A percentile compares a stretch with the other conserved stretches of the same genome.
Conservation (phyloP, 1,140 invertebrate genomes). For the Ganaspis sp. region DNA sequence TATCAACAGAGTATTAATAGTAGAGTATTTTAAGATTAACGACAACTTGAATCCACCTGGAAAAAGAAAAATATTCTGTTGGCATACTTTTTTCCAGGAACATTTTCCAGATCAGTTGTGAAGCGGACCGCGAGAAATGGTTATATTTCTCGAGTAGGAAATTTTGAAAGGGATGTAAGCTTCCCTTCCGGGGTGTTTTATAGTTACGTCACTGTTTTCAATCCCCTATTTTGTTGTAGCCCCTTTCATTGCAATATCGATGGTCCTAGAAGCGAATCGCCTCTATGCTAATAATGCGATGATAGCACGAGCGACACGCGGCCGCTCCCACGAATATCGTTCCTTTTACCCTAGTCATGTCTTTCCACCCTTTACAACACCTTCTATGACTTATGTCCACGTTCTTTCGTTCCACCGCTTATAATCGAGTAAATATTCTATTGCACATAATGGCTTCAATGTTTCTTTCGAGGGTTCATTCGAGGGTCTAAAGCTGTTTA, state of each 20-base stretch:
- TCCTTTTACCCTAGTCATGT: slow-evolving; percentile 43
- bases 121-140: background rate
- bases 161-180: background rate
- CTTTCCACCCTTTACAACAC: slow-evolving; percentile 34
- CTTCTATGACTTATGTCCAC: slow-evolving; percentile 56
- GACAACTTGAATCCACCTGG: too few species aligned
- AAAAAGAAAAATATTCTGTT: too few species aligned
- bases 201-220: slow-evolving; percentile 14
- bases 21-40: too few species aligned
- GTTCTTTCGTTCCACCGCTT: slow-evolving; percentile 31
- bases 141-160: slow-evolving; percentile 8
- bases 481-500: background rate
- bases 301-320: slow-evolving; percentile 64
- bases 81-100: background rate
- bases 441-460: slow-evolving; percentile 3
- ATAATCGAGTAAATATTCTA: slow-evolving; percentile 21
- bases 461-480: slow-evolving; percentile 15
- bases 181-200: slow-evolving; percentile 24
- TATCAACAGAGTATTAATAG: too few species aligned
- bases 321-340: slow-evolving; percentile 60
- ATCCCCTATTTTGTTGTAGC: background rate
- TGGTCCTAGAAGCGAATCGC: slow-evolving; percentile 60
- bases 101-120: background rate
- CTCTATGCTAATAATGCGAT: slow-evolving; percentile 66
- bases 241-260: slow-evolving; percentile 50